Conservation (phyloP, 2,888 invertebrate species). For the Augiades crinisus region DNA sequence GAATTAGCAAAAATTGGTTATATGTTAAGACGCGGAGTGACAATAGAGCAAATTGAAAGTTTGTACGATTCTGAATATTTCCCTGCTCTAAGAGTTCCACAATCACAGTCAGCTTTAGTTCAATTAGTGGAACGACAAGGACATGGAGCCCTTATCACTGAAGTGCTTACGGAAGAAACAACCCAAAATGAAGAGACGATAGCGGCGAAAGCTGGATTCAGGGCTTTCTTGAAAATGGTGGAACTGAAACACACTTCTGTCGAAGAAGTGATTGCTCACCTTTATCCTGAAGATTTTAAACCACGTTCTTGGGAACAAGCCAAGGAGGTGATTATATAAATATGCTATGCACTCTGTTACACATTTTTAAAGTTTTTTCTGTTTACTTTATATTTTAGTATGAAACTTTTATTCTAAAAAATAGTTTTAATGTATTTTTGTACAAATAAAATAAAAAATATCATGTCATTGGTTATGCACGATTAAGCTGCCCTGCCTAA, state of each 20-base stretch:
- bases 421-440: not conserved
- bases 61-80: conserved; percentile 90
- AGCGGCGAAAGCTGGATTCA: conserved; percentile 91
- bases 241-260: conserved; percentile 90
- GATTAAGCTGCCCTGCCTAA: too few relatives aligned
- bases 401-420: too few relatives aligned
- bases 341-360: too few relatives aligned
- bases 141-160: conserved; percentile 89
- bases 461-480: too few relatives aligned
- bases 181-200: conserved; percentile 88
- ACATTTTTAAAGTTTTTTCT: not conserved
- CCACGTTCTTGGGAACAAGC: conserved; percentile 90
- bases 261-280: conserved; percentile 91
- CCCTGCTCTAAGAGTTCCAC: conserved; percentile 89
- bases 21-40: conserved; percentile 87
- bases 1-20: conserved; percentile 92
- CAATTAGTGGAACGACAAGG: conserved; percentile 92
- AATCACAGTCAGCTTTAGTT: conserved; percentile 92
- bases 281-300: conserved; percentile 91
- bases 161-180: conserved; percentile 90
- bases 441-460: too few relatives aligned
- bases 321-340: conserved; percentile 77
- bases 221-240: conserved; percentile 93
- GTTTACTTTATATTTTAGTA: not conserved
- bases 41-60: conserved; percentile 88